Conservation (phyloP, 2,113 vertebrate genomes). For the Emydura subglobosa region DNA sequence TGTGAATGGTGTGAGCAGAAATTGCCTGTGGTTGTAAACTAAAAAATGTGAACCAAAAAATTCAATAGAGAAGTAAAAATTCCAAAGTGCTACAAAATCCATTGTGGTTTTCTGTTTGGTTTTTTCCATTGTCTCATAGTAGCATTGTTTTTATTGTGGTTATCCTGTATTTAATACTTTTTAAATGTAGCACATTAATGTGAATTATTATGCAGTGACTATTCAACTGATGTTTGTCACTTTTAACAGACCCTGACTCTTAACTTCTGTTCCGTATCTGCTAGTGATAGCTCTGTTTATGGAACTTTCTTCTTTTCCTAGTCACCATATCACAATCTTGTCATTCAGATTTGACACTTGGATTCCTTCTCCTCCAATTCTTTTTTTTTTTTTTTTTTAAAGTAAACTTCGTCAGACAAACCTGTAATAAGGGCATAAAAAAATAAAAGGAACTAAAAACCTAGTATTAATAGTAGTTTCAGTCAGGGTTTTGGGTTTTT, state of each 20-base stretch:
- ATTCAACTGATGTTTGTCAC: background rate
- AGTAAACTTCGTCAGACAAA: background rate
- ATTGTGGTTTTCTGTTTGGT: accelerated
- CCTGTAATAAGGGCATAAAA: background rate
- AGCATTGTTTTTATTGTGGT: background rate
- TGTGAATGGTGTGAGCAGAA: background rate
- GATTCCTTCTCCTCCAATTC: background rate
- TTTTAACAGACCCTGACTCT: background rate
- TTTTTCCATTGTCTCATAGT: background rate
- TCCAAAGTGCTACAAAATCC: background rate
- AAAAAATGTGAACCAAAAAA: background rate
- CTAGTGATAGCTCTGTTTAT: background rate
- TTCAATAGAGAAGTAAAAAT: background rate
- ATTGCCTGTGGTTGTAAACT: background rate
- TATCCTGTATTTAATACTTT: background rate
- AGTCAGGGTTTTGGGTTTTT: background rate
- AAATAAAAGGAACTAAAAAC: background rate
- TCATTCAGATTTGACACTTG: background rate
- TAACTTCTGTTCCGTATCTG: background rate
- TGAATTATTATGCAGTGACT: background rate
- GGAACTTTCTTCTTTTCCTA: background rate
- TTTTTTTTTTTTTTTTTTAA: background rate
- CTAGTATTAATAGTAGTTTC: background rate
- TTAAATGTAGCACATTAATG: background rate
- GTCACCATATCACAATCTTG: background rate